Percentiles rank a stretch among this genome's conserved stretches.
These are phyloP conservation scores for Eupithecia dodoneata DNA, from an alignment of 2,888 invertebrate genomes.

Conservation along the genomic window DNA sequence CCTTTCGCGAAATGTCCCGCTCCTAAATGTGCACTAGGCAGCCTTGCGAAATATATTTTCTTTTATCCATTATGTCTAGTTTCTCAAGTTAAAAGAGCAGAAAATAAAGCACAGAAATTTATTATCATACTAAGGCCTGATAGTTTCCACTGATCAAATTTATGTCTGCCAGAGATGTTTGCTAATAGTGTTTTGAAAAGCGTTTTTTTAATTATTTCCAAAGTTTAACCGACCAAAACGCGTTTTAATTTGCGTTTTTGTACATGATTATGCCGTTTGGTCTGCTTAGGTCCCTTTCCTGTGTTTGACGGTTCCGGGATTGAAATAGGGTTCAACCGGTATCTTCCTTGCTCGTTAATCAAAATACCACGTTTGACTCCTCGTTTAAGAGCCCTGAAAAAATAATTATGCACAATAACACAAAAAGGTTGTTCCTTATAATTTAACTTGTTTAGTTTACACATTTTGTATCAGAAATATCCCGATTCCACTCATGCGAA, in stretches of 20 bases:
- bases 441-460: neutral
- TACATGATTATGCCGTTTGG: neutral
- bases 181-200: neutral
- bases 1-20: too few relatives aligned
- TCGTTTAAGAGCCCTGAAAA: slow-evolving; percentile 53
- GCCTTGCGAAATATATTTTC: neutral
- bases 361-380: slow-evolving; percentile 63
- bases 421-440: neutral
- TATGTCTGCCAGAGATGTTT: neutral
- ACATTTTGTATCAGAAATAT: neutral
- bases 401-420: neutral
- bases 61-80: neutral
- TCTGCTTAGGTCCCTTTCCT: neutral
- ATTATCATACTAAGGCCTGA: neutral
- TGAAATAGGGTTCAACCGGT: slow-evolving; percentile 49
- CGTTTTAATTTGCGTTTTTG: neutral
- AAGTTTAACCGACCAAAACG: neutral
- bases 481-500: neutral
- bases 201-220: neutral
- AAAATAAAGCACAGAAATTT: neutral
- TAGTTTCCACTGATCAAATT: slow-evolving; percentile 19
- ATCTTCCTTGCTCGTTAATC: slow-evolving; percentile 58
- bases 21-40: too few relatives aligned
- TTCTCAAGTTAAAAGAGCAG: neutral
- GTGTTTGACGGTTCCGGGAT: neutral